Evolutionary conservation across 2,888 invertebrate species (phyloP), one percentile per base, ranked within the genome.

Genomic region (Sericinus montela): DNA sequence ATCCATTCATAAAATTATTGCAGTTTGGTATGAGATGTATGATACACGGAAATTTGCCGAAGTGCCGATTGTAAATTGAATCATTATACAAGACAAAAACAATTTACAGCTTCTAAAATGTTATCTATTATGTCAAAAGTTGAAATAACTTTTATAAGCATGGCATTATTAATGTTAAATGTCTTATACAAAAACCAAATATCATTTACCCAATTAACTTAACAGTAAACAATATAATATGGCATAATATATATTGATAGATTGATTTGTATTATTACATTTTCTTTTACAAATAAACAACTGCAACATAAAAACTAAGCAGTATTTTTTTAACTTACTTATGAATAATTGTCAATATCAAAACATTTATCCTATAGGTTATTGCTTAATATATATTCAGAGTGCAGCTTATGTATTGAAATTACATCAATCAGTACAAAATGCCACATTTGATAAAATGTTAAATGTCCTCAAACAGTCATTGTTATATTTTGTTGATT

Each of bases 291-390:
- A 83, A 85, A 82, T 82, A 76, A 85, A 81, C 83, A 80, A 72
- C 80, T 81, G 85, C 87, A 86, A 86, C 79, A 76, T 69, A 82
- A 83, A 84, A 79, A 75, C 80, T 85, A 86, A 86, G 85, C 85
- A 79, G 65, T 73, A 78, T 80, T n/a, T n/a, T n/a, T n/a, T n/a
- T 81, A 82, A 80, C 78, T 82, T 80, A 85, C 81, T 81, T 86
- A 86, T 66, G 74, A 81, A 80, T 87, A 87, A 76, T 86, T 80
- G 79, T 87, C 87, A 87, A 87, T 87, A 88, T 87, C 86, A 88
- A 88, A 88, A 87, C 83, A 75, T 84, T 83, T 84, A 87, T 80
- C 72, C 86, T 87, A 87, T 71, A 82, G 84, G 80, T 86, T 87
- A 87, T 87, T 86, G 87, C 88, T 86, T 87, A 85, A 76, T 76